Percentiles rank a stretch among this genome's conserved stretches.
phyloP scores from a whole-genome alignment of 2,888 invertebrate genomes.

The Aphidoletes aphidimyza region DNA sequence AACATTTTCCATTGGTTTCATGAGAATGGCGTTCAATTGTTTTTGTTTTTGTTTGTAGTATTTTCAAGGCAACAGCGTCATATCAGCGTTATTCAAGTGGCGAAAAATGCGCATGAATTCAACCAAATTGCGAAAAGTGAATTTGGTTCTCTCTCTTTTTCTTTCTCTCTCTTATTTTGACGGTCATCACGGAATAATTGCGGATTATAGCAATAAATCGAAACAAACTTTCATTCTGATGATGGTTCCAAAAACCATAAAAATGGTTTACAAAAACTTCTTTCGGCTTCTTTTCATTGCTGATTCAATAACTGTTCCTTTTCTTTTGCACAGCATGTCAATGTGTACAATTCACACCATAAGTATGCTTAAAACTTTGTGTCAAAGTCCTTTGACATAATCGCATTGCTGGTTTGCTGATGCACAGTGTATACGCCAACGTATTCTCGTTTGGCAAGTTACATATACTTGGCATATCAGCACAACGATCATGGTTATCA shows the following conservation, averaged over 20 bases:
- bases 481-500: background rate
- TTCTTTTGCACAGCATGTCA: too few species aligned
- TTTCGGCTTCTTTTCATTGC: too few species aligned
- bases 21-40: background rate
- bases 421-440: background rate
- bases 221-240: background rate
- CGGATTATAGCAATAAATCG: conserved; percentile 14
- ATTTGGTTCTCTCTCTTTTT: background rate
- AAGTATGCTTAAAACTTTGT: too few species aligned
- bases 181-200: conserved; percentile 32
- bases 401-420: background rate
- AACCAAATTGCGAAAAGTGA: background rate
- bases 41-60: background rate
- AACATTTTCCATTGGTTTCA: background rate
- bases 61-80: conserved; percentile 14
- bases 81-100: too few species aligned
- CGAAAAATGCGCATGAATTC: background rate
- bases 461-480: background rate
- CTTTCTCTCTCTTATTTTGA: background rate
- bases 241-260: background rate
- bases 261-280: background rate
- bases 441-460: background rate
- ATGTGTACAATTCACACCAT: too few species aligned
- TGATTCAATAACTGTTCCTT: too few species aligned
- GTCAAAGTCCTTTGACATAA: conserved; percentile 40